Conservation (phyloP, 1,140 invertebrate species). For the Cheumatopsyche charites region DNA sequence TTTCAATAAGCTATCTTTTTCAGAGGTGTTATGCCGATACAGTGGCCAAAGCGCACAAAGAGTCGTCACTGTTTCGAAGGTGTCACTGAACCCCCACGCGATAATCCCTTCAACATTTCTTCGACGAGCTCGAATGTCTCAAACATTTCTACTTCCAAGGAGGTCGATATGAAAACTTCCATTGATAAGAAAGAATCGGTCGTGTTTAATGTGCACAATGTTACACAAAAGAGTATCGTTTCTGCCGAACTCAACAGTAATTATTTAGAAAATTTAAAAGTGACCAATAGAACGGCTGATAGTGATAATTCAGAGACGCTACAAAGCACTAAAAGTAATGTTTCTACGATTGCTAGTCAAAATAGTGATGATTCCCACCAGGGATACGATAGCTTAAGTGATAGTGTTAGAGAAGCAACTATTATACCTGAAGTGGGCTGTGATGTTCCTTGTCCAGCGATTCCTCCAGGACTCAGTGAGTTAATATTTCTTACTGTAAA, state of each 20-base stretch:
- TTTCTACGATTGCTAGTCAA: constrained; percentile 12
- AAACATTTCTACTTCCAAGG: neutral
- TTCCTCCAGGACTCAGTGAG: constrained; percentile 45
- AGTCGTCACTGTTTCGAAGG: constrained; percentile 44
- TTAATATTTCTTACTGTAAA: neutral
- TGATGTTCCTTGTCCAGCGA: constrained; percentile 38
- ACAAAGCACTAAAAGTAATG: neutral
- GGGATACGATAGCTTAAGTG: constrained; percentile 31
- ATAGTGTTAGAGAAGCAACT: constrained; percentile 29
- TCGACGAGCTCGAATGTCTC: neutral
- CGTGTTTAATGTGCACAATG: constrained; percentile 26
- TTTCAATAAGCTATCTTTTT: constrained; percentile 2
- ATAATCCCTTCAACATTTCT: neutral
- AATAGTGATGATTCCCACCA: constrained; percentile 22
- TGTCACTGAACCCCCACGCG: constrained; percentile 5
- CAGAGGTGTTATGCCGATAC: constrained; percentile 5
- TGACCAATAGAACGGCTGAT: constrained; percentile 3
- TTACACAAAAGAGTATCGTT: constrained; percentile 10
- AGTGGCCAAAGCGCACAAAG: constrained; percentile 46
- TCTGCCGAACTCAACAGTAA: neutral
- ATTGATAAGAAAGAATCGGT: constrained; percentile 3
- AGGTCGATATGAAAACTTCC: neutral
- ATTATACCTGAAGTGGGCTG: constrained; percentile 25
- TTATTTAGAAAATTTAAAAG: constrained; percentile 9
- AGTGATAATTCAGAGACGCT: constrained; percentile 20